Base-by-base conservation (phyloP, 2,888 invertebrate species). In the Cheilosia soror region DNA sequence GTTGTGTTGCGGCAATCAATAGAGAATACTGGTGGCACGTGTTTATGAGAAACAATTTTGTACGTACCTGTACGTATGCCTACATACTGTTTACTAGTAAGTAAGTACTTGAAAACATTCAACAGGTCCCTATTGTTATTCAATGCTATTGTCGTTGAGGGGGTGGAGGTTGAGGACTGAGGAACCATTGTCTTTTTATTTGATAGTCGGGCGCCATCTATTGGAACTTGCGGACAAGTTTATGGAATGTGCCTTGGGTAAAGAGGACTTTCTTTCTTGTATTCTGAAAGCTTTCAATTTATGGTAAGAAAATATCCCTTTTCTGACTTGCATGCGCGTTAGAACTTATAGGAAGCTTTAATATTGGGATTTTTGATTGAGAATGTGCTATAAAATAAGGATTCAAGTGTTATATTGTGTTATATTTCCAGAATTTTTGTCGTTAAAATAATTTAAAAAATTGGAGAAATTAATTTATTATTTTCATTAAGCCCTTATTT, bases 351-450 rank as follows among this genome's bases (percentile, higher is more conserved):
- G 7, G 47, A 7, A 77, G 77, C 82, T 82, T 82, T 42, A 60
- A 82, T 77, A 82, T 6, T 71, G 82, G 82, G 82, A 82, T 33
- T 9, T 65, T 68, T 29, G 40, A 0, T 13, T 13, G 7, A 11
- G 11, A 33, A 2, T 31, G 4, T 27, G 29, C 5, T 47, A n/a
- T 63, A 3, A 0, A n/a, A 1, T 5, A 9, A 7, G 53, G 55
- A 33, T 11, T 20, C 20, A 73, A 63, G 15, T 20, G 20, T 20
- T 20, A 20, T 20, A 20, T 20, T 20, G 20, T 20, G 20, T 20
- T 20, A 20, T 20, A 20, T 20, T 20, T 1, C 2, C 20, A 20
- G 20, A 20, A 20, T 20, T 20, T 20, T 20, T 20, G 20, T 20
- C 20, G 20, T n/a, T n/a, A n/a, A n/a, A n/a, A n/a, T n/a, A n/a